A percentile compares a stretch with the other conserved stretches of the same genome.
Conservation (phyloP, 2,888 invertebrate genomes). For the Cryptocheilus praepositus region DNA sequence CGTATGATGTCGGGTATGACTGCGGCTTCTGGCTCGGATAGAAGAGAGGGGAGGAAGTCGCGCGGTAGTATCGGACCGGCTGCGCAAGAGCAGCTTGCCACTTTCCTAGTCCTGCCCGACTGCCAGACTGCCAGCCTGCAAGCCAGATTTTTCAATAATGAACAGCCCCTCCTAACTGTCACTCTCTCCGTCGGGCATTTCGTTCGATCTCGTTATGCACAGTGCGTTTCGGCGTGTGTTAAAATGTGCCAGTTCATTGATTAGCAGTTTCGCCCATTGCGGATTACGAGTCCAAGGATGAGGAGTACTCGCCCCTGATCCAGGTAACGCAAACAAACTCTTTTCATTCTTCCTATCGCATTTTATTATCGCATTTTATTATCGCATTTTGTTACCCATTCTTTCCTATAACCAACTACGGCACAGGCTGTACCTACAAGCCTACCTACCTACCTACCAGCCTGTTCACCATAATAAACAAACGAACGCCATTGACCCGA, state of each 20-base stretch:
- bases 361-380: too few relatives aligned
- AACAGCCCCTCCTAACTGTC: constrained; percentile 59
- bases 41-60: constrained; percentile 51
- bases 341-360: too few relatives aligned
- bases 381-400: too few relatives aligned
- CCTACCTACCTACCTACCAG: too few relatives aligned
- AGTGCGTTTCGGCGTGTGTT: constrained; percentile 53
- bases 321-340: constrained; percentile 39
- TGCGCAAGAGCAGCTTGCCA: constrained; percentile 68
- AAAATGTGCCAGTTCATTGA: constrained; percentile 48
- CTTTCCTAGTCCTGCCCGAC: too few relatives aligned
- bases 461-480: constrained; percentile 56
- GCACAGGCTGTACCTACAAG: too few relatives aligned
- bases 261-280: constrained; percentile 26
- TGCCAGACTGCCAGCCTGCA: constrained; percentile 33
- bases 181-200: constrained; percentile 56
- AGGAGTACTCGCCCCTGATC: constrained; percentile 15
- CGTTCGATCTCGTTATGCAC: constrained; percentile 51
- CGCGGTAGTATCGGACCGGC: constrained; percentile 62
- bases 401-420: too few relatives aligned
- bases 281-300: constrained; percentile 51
- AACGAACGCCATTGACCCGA: constrained; percentile 60
- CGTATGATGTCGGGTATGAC: too few relatives aligned
- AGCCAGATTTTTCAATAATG: constrained; percentile 59
- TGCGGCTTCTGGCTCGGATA: too few relatives aligned